Percentiles rank a stretch among this genome's conserved stretches.
Conservation (phyloP, 2,113 vertebrate genomes). For the Jacana jacana region DNA sequence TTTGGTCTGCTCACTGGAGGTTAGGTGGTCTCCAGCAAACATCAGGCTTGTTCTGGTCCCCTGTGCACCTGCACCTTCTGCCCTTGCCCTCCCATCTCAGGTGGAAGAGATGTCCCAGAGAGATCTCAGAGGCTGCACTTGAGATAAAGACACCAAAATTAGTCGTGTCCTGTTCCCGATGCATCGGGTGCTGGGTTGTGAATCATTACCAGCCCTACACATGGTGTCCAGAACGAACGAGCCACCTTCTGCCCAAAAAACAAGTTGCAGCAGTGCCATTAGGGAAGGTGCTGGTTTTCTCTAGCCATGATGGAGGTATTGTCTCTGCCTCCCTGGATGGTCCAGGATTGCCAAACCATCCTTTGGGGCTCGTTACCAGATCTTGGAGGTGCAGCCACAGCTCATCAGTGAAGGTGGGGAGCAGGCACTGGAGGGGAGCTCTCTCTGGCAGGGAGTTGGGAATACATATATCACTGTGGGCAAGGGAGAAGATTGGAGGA, state of each 20-base stretch:
- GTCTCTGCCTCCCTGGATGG: background rate
- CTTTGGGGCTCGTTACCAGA: background rate
- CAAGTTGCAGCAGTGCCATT: background rate
- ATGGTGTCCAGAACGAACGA: background rate
- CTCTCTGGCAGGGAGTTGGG: background rate
- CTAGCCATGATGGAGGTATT: background rate
- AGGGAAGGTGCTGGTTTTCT: background rate
- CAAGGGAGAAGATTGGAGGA: background rate
- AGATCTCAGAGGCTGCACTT: background rate
- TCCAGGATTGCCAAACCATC: background rate
- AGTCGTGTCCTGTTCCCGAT: background rate
- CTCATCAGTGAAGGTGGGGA: background rate
- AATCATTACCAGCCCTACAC: background rate
- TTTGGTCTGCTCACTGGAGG: background rate
- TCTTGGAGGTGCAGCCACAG: background rate
- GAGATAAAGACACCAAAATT: background rate
- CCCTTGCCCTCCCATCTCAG: background rate
- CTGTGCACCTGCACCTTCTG: background rate
- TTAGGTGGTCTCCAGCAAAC: background rate
- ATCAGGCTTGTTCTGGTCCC: background rate
- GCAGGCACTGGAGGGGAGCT: background rate
- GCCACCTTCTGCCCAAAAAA: slow-evolving; percentile 32
- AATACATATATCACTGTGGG: background rate
- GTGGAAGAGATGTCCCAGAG: background rate
- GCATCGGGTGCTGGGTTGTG: background rate